These are phyloP conservation scores for Neocloeon triangulifer DNA, from an alignment of 1,140 invertebrate genomes.

Conservation along the genomic window DNA sequence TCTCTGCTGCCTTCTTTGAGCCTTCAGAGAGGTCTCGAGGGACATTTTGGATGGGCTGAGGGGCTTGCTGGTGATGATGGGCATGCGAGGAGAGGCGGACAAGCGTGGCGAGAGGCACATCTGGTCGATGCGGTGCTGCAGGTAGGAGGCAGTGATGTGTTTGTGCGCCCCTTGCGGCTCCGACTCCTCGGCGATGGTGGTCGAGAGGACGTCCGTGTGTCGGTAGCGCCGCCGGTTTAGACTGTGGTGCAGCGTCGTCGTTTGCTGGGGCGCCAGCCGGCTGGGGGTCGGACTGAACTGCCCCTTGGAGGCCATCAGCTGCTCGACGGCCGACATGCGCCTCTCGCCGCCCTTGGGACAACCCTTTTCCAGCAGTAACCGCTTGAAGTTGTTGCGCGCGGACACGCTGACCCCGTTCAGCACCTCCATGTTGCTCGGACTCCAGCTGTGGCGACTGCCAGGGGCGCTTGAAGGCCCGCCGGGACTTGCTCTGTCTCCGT, in stretches of 20 bases:
- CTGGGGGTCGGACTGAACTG: conserved; percentile 21
- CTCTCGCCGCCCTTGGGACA: conserved; percentile 23
- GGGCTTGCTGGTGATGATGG: background rate
- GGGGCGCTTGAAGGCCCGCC: conserved; percentile 23
- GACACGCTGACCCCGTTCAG: conserved; percentile 13
- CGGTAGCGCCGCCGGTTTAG: conserved; percentile 33
- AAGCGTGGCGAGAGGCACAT: background rate
- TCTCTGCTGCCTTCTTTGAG: no score
- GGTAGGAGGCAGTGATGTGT: background rate
- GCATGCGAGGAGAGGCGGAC: background rate
- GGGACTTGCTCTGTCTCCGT: conserved; percentile 20
- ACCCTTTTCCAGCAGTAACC: conserved; percentile 45
- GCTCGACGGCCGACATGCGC: conserved; percentile 59
- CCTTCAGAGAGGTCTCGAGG: background rate
- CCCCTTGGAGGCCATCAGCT: conserved; percentile 32
- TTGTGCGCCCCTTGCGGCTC: conserved; percentile 30
- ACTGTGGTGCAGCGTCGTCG: conserved; percentile 22
- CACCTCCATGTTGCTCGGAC: conserved; percentile 16
- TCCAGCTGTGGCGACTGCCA: conserved; percentile 20
- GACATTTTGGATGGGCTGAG: conserved; percentile 1
- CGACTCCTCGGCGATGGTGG: conserved; percentile 58
- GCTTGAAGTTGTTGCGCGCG: conserved; percentile 45
- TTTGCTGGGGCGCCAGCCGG: conserved; percentile 23
- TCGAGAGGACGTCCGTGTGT: conserved; percentile 55
- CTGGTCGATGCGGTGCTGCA: background rate